phyloP scores from a whole-genome alignment of 2,888 invertebrate species.

The Ormyrus pomaceus region DNA sequence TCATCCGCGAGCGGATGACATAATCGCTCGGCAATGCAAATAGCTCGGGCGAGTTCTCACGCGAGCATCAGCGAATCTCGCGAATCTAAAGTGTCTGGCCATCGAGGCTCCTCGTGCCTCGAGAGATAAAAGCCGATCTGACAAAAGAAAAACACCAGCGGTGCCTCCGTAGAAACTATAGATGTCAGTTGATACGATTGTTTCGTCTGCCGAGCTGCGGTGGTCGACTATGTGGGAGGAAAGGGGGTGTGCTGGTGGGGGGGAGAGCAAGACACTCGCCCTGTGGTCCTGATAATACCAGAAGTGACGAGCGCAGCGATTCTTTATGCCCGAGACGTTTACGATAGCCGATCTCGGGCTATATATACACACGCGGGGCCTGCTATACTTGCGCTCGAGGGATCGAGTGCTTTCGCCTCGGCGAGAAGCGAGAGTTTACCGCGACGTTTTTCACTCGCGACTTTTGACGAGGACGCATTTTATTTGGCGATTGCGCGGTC shows the following conservation, averaged over 20 bases:
- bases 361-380: not conserved
- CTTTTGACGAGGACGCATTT: too few relatives aligned
- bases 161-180: conserved; percentile 41
- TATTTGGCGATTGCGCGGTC: not conserved
- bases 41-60: conserved; percentile 35
- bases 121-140: conserved; percentile 22
- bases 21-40: conserved; percentile 32
- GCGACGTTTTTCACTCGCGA: too few relatives aligned
- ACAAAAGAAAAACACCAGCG: conserved; percentile 25
- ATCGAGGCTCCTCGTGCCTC: not conserved
- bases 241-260: not conserved
- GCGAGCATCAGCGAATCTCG: conserved; percentile 43
- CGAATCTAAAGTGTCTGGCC: conserved; percentile 11
- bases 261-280: not conserved
- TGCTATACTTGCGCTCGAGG: too few relatives aligned
- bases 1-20: conserved; percentile 24
- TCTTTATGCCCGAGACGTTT: conserved; percentile 38
- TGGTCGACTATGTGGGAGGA: not conserved
- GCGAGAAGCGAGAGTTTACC: too few relatives aligned
- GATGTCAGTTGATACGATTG: conserved; percentile 55
- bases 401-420: too few relatives aligned
- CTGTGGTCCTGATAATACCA: conserved; percentile 42
- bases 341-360: conserved; percentile 23
- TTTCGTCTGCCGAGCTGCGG: conserved; percentile 45
- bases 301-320: conserved; percentile 16